Conservation (phyloP, 2,888 invertebrate genomes). For the Hydraecia micacea region DNA sequence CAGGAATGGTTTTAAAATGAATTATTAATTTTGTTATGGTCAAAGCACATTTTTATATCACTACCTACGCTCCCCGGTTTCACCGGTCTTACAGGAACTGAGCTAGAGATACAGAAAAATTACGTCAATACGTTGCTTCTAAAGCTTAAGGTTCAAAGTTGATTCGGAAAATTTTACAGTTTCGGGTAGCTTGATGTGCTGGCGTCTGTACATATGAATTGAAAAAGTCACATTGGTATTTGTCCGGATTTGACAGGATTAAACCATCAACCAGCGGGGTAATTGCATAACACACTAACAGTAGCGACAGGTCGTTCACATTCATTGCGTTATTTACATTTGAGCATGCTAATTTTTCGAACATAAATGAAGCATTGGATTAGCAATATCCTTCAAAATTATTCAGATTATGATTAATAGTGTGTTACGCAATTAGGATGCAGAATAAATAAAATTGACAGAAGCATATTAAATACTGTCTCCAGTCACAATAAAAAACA, state of each 20-base stretch:
- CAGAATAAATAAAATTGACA: not conserved
- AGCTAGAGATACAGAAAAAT: not conserved
- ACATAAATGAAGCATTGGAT: not conserved
- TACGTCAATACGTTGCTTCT: no score
- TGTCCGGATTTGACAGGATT: not conserved
- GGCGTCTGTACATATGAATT: not conserved
- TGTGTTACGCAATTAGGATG: no score
- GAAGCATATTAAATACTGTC: not conserved
- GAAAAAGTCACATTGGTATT: not conserved
- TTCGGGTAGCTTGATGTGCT: no score
- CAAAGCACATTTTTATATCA: not conserved
- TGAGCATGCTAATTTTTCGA: not conserved
- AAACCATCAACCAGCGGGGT: not conserved
- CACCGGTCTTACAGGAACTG: not conserved
- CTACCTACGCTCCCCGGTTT: not conserved
- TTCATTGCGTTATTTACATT: not conserved
- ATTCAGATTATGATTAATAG: no score
- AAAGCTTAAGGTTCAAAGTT: no score
- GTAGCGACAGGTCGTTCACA: not conserved
- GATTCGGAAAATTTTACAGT: no score
- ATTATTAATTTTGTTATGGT: not conserved
- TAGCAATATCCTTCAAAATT: no score
- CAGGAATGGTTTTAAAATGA: not conserved
- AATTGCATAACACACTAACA: no score
- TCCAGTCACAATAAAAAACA: slow-evolving; percentile 10